phyloP scores from a whole-genome alignment of 2,113 vertebrate genomes.

The Piliocolobus tephrosceles region DNA sequence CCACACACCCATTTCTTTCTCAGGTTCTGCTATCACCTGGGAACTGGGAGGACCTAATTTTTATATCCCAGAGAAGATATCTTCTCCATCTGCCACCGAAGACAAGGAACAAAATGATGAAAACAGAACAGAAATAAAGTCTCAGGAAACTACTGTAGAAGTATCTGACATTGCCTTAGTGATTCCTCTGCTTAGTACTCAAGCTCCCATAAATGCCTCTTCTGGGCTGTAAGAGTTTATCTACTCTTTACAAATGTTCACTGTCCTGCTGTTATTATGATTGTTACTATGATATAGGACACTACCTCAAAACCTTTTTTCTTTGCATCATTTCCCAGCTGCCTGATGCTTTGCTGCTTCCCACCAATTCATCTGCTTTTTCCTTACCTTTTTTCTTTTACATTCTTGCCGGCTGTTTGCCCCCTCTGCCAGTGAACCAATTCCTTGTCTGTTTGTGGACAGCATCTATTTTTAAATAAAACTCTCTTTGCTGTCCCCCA shows the following conservation, averaged over 20 bases:
- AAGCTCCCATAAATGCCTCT: not conserved
- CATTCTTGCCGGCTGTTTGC: not conserved
- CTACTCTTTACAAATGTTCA: not conserved
- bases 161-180: fast-evolving
- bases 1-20: not conserved
- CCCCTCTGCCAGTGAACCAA: not conserved
- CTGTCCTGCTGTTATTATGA: not conserved
- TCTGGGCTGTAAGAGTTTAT: not conserved
- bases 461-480: not conserved
- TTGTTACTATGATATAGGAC: not conserved
- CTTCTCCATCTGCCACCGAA: not conserved
- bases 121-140: not conserved
- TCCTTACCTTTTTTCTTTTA: not conserved
- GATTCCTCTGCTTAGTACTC: not conserved
- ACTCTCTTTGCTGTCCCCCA: not conserved
- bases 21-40: not conserved
- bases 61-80: not conserved
- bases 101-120: not conserved
- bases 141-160: not conserved
- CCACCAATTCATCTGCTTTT: not conserved
- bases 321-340: not conserved
- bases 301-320: not conserved
- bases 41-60: not conserved
- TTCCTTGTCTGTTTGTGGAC: not conserved
- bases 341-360: not conserved